These are phyloP conservation scores for Onychomys torridus DNA, from an alignment of 2,797 vertebrate species.

Conservation along the genomic window DNA sequence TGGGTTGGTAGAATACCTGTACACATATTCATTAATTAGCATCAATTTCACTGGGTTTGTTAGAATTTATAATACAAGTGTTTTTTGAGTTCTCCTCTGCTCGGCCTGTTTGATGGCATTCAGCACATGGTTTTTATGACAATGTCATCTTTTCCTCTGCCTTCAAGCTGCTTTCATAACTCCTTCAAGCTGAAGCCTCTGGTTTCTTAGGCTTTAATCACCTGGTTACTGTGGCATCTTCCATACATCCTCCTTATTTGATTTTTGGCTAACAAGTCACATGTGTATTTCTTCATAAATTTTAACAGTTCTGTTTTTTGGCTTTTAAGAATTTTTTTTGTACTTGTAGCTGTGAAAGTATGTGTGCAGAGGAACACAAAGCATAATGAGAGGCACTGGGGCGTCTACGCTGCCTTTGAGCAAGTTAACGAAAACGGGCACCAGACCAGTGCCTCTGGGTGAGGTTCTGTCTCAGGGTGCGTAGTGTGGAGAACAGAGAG, in stretches of 20 bases:
- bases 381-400: not conserved
- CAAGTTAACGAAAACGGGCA: not conserved
- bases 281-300: not conserved
- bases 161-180: not conserved
- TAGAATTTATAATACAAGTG: not conserved
- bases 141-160: not conserved
- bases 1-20: not conserved
- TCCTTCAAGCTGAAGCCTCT: not conserved
- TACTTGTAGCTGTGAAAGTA: not conserved
- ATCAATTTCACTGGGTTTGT: not conserved
- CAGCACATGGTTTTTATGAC: not conserved
- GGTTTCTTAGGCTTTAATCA: not conserved
- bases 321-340: constrained; percentile 16
- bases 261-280: not conserved
- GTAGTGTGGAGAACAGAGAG: not conserved
- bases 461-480: not conserved
- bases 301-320: not conserved
- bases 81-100: not conserved
- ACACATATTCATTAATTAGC: not conserved
- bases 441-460: not conserved
- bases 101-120: not conserved
- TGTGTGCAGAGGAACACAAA: not conserved
- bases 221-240: not conserved
- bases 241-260: not conserved
- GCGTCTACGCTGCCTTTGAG: not conserved